phyloP scores from a whole-genome alignment of 1,140 invertebrate genomes.

The Ridgeia piscesae region DNA sequence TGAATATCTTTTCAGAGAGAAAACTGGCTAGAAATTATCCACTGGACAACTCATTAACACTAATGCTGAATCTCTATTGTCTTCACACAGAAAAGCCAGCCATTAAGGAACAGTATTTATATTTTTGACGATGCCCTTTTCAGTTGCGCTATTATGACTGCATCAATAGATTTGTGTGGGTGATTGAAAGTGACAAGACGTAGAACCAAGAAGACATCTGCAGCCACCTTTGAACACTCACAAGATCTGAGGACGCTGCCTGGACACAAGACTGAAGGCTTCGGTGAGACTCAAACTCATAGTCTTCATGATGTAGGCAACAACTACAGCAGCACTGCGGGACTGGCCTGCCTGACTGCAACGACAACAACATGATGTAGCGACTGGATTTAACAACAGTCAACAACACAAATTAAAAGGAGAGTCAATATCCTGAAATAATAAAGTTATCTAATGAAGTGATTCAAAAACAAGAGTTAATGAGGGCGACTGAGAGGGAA shows the following conservation, averaged over 20 bases:
- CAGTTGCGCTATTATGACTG: background rate
- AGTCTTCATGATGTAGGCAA: conserved; percentile 49
- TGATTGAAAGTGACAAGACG: background rate
- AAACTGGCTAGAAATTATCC: background rate
- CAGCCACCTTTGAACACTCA: conserved; percentile 15
- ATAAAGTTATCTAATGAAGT: too few species aligned
- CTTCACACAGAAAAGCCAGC: background rate
- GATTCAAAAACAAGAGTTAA: too few species aligned
- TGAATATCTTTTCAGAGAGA: too few species aligned
- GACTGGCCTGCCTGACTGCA: conserved; percentile 45
- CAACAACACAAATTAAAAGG: too few species aligned
- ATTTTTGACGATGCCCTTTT: background rate
- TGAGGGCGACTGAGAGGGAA: too few species aligned
- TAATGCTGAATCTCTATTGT: background rate
- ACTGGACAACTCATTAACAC: background rate
- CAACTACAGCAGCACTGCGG: conserved; percentile 46
- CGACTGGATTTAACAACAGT: too few species aligned
- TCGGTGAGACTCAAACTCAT: conserved; percentile 31
- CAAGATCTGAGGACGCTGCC: conserved; percentile 29
- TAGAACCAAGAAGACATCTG: background rate
- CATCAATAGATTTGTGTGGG: background rate
- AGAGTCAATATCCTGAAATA: too few species aligned
- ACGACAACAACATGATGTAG: background rate
- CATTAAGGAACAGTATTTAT: background rate
- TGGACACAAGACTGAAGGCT: conserved; percentile 37